phyloP scores from a whole-genome alignment of 2,888 invertebrate genomes.

The Drosophila ezoana region DNA sequence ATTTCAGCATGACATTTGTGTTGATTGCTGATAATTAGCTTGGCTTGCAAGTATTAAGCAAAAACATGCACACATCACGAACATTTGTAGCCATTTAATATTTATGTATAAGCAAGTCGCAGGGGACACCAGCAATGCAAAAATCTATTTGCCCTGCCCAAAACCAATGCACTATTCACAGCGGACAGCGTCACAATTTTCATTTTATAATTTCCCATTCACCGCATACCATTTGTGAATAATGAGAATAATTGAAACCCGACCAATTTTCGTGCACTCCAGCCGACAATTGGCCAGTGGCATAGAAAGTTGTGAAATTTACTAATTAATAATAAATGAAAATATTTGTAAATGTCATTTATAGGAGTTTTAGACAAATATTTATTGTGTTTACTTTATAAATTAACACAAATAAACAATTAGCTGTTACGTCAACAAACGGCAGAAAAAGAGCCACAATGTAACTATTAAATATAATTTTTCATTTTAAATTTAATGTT shows the following conservation, averaged over 20 bases:
- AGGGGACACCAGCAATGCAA: conserved; percentile 28
- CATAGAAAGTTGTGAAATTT: conserved; percentile 30
- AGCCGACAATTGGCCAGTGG: conserved; percentile 51
- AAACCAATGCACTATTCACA: conserved; percentile 22
- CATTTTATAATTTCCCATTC: conserved; percentile 24
- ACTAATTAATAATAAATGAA: conserved; percentile 36
- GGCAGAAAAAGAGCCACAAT: not conserved
- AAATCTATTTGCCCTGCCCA: conserved; percentile 3
- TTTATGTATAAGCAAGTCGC: conserved; percentile 35
- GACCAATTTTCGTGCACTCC: conserved; percentile 60
- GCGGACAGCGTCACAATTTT: conserved; percentile 5
- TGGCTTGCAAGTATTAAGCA: conserved; percentile 15
- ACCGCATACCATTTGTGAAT: conserved; percentile 47
- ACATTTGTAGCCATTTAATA: conserved; percentile 38
- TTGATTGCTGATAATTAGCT: conserved; percentile 62
- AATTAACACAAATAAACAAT: not conserved
- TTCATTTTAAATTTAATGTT: too few species aligned
- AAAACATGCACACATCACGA: conserved; percentile 13
- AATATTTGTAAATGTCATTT: conserved; percentile 54
- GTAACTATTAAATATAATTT: too few species aligned
- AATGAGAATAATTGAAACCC: conserved; percentile 64
- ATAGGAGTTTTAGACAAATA: not conserved
- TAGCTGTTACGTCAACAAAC: not conserved
- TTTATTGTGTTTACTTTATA: not conserved
- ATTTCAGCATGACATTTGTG: conserved; percentile 32